phyloP scores from a whole-genome alignment of 1,140 invertebrate genomes.

The Hestina assimilis region DNA sequence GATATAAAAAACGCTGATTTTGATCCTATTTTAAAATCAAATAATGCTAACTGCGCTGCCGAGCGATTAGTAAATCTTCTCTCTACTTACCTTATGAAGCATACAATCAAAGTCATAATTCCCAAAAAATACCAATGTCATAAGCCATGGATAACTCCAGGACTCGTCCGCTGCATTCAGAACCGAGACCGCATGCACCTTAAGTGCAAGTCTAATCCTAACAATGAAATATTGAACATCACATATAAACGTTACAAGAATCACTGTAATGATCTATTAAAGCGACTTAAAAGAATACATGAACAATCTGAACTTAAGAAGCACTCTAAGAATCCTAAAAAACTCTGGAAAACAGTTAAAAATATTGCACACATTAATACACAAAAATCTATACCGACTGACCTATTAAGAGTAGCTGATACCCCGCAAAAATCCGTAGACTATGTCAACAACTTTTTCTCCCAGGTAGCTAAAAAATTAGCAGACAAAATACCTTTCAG shows the following conservation, averaged over 20 bases:
- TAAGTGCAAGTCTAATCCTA: constrained; percentile 16
- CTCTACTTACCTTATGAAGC: not conserved
- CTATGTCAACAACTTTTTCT: constrained; percentile 20
- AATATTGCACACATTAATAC: not conserved
- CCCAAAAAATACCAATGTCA: not conserved
- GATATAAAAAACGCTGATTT: not conserved
- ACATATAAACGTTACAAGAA: constrained; percentile 5
- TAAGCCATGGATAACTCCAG: constrained; percentile 34
- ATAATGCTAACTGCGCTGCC: not conserved
- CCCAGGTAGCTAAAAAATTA: constrained; percentile 10
- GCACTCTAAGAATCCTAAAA: constrained; percentile 10
- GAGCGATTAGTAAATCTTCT: not conserved
- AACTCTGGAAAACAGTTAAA: constrained; percentile 7
- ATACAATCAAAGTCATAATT: not conserved
- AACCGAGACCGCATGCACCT: constrained; percentile 29
- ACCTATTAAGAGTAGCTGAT: not conserved
- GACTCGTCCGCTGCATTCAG: constrained; percentile 29
- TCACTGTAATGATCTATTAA: constrained; percentile 22
- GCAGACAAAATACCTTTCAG: constrained; percentile 6
- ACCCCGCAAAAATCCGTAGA: constrained; percentile 5
- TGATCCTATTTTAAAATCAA: not conserved
- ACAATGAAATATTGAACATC: constrained; percentile 14
- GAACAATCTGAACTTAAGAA: constrained; percentile 12
- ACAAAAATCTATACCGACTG: not conserved
- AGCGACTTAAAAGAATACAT: constrained; percentile 11